phyloP scores from a whole-genome alignment of 2,888 invertebrate species.

The Diarsia mendica region DNA sequence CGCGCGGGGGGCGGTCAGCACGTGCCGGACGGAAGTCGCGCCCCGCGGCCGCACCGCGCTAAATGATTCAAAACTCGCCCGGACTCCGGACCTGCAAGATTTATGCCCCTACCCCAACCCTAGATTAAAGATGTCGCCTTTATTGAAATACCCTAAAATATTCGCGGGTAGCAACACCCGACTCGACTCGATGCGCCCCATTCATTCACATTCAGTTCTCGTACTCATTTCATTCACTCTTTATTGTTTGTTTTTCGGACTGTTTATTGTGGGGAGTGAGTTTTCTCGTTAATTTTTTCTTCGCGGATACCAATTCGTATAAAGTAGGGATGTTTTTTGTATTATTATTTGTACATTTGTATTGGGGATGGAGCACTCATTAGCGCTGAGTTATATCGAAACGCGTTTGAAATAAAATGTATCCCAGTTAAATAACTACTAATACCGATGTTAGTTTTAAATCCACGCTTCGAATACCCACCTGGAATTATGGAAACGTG shows the following conservation, averaged over 20 bases:
- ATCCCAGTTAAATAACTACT: neutral
- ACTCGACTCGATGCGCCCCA: conserved; percentile 50
- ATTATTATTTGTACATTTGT: conserved; percentile 15
- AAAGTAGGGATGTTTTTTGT: conserved; percentile 57
- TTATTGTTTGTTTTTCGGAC: conserved; percentile 85
- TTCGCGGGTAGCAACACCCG: conserved; percentile 59
- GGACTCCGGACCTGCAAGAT: conserved; percentile 88
- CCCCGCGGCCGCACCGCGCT: conserved; percentile 85
- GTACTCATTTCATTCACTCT: conserved; percentile 85
- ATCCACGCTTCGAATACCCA: neutral
- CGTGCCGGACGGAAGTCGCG: conserved; percentile 90
- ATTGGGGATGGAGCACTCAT: conserved; percentile 10
- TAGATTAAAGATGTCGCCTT: conserved; percentile 90
- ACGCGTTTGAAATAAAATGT: neutral
- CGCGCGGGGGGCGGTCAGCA: conserved; percentile 76
- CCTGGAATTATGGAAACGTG: neutral
- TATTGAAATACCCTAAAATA: conserved; percentile 88
- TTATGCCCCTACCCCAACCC: conserved; percentile 89
- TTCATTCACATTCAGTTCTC: conserved; percentile 83
- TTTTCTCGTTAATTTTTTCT: conserved; percentile 73
- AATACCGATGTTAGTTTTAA: neutral
- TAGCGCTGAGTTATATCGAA: conserved; percentile 7
- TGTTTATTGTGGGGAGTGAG: conserved; percentile 76
- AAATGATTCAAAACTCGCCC: conserved; percentile 90
- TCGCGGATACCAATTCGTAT: conserved; percentile 64